Evolutionary conservation across 2,888 invertebrate species (phyloP).

Genomic region (Myopa tessellatipennis): DNA sequence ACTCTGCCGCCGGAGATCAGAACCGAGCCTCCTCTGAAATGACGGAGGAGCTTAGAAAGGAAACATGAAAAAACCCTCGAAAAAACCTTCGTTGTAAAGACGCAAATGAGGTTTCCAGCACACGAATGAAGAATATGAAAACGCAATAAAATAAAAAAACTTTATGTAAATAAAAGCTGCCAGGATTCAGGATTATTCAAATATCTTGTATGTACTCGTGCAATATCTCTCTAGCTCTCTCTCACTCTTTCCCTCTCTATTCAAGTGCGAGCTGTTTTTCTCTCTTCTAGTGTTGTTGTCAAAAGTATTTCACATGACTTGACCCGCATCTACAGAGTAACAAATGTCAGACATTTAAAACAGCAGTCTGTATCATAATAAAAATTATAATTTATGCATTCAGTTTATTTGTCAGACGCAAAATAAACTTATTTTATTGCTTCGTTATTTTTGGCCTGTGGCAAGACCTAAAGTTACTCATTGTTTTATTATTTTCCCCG

Average conservation of each 20-base stretch:
- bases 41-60: background rate
- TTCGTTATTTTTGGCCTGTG: too few species aligned
- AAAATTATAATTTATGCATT: background rate
- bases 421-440: background rate
- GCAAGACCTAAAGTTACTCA: too few species aligned
- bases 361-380: background rate
- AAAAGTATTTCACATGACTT: background rate
- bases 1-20: constrained; percentile 43
- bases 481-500: background rate
- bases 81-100: background rate
- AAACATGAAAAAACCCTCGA: background rate
- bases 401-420: background rate
- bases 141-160: constrained; percentile 21
- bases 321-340: background rate
- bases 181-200: background rate
- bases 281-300: too few species aligned
- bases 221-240: background rate
- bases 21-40: background rate
- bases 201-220: background rate
- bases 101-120: constrained; percentile 18
- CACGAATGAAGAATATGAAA: constrained; percentile 7
- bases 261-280: background rate
- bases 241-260: background rate
- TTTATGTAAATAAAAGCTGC: constrained; percentile 12
- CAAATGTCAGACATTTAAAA: background rate